Conservation (phyloP, 2,797 vertebrate species). For the Harpagifer antarcticus region DNA sequence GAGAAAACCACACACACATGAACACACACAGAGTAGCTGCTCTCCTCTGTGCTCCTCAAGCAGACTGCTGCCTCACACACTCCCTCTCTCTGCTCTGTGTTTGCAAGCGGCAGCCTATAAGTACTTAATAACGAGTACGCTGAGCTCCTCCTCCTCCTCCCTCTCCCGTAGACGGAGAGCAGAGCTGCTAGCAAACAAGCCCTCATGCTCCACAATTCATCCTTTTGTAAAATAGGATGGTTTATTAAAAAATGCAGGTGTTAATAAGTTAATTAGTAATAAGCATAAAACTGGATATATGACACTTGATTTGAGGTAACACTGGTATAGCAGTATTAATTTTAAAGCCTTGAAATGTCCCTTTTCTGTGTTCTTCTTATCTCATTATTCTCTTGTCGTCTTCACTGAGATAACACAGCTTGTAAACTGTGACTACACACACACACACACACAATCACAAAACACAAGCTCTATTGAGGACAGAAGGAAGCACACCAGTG, state of each 20-base stretch:
- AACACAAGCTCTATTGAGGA: slow-evolving; percentile 48
- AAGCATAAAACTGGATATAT: too few species aligned
- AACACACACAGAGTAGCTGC: slow-evolving; percentile 38
- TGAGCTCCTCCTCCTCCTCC: slow-evolving; percentile 69
- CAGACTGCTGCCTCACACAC: slow-evolving; percentile 43
- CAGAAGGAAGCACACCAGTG: slow-evolving; percentile 56
- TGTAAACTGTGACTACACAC: slow-evolving; percentile 7
- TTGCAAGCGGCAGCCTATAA: slow-evolving; percentile 65
- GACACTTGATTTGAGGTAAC: too few species aligned
- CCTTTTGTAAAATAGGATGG: slow-evolving; percentile 24
- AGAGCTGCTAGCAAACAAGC: slow-evolving; percentile 59
- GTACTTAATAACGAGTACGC: slow-evolving; percentile 72
- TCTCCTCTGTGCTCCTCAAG: slow-evolving; percentile 43
- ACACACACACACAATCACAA: slow-evolving; percentile 6
- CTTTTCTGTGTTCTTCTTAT: slow-evolving; percentile 11
- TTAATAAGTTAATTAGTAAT: too few species aligned
- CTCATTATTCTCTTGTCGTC: not conserved
- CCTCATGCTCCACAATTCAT: slow-evolving; percentile 39
- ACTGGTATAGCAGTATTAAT: too few species aligned
- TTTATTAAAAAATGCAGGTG: slow-evolving; percentile 9
- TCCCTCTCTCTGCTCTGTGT: slow-evolving; percentile 40
- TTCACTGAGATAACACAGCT: slow-evolving; percentile 2
- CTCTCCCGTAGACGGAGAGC: slow-evolving; percentile 62
- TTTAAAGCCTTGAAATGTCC: slow-evolving; percentile 37
- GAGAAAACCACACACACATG: slow-evolving; percentile 30